A percentile compares a stretch with the other conserved stretches of the same genome.
Evolutionary conservation across 1,140 invertebrate genomes (phyloP).

Genomic region (Apis dorsata): DNA sequence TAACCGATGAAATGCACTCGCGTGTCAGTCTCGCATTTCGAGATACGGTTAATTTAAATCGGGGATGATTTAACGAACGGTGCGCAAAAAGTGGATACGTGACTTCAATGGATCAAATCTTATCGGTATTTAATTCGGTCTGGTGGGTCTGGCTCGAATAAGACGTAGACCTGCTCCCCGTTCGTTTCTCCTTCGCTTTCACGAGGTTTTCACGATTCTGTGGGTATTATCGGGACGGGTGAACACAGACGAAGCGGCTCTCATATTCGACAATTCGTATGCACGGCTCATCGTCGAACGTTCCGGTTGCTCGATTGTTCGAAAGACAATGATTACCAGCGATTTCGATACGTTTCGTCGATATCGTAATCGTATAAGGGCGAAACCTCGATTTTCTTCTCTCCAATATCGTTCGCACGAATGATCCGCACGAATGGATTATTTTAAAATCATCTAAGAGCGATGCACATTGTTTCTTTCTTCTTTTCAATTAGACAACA

Average conservation of each 20-base stretch:
- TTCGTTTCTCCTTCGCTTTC: slow-evolving; percentile 27
- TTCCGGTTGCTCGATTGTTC: slow-evolving; percentile 38
- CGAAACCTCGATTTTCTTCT: neutral
- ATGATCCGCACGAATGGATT: neutral
- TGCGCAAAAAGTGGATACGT: slow-evolving; percentile 3
- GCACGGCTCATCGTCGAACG: slow-evolving; percentile 42
- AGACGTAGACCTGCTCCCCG: slow-evolving; percentile 14
- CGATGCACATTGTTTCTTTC: neutral
- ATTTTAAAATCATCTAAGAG: neutral
- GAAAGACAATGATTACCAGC: slow-evolving; percentile 49
- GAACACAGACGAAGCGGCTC: slow-evolving; percentile 54
- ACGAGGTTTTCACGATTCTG: slow-evolving; percentile 37
- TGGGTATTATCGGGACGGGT: slow-evolving; percentile 53
- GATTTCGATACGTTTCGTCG: slow-evolving; percentile 19
- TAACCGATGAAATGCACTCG: neutral
- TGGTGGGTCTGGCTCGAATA: neutral
- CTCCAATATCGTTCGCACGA: neutral
- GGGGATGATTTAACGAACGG: no score
- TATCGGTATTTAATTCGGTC: slow-evolving; percentile 45
- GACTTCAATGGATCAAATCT: slow-evolving; percentile 28
- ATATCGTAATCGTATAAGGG: neutral
- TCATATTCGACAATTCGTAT: slow-evolving; percentile 63
- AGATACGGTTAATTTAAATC: neutral
- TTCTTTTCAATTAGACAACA: no score
- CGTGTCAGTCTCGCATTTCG: neutral